Base-by-base conservation (phyloP, 2,888 invertebrate genomes). In the Ophion ventricosus region DNA sequence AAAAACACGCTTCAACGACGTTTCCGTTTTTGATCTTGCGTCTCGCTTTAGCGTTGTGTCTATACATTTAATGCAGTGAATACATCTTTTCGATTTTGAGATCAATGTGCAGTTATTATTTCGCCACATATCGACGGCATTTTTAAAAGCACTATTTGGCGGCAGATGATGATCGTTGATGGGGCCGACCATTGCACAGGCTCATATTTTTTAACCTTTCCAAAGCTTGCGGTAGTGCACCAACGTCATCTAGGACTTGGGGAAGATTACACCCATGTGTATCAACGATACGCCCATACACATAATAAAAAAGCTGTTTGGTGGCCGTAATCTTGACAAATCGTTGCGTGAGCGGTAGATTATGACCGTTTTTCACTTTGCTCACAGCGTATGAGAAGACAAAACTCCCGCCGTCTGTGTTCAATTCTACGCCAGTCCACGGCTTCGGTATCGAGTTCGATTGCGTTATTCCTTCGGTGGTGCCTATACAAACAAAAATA, bases 11-110 rank as follows among this genome's bases (percentile, higher is more conserved):
- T 40, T 26, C n/a, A 43, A 35, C 59, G 11, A 43, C 29, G 11
- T 2, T 20, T 29, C 61, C 49, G 56, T 70, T 56, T 67, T 26
- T 25, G 23, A 70, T 64, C 64, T 54, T 20, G 35, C 70, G 20
- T 78, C 69, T 59, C 35, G 67, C 25, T 70, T 56, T 23, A 66
- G 4, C 29, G 57, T 26, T 3, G 20, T n/a, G 74, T 67, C 67
- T 49, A 75, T 25, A 56, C 66, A 29, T 25, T 69, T 75, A n/a
- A 67, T 29, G 56, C 80, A 83, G 23, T 35, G 11, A 67, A 75
- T 35, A 66, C 80, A 80, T 75, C 83, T 57, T 35, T 75, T 75
- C 20, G 35, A 57, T 70, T 54, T 80, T 35, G 63, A 83, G 25
- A 75, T 49, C 35, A 83, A 14, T 8, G 74, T n/a, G 17, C 83